Evolutionary conservation across 1,140 invertebrate species (phyloP).

Genomic region (Bombus picipes): DNA sequence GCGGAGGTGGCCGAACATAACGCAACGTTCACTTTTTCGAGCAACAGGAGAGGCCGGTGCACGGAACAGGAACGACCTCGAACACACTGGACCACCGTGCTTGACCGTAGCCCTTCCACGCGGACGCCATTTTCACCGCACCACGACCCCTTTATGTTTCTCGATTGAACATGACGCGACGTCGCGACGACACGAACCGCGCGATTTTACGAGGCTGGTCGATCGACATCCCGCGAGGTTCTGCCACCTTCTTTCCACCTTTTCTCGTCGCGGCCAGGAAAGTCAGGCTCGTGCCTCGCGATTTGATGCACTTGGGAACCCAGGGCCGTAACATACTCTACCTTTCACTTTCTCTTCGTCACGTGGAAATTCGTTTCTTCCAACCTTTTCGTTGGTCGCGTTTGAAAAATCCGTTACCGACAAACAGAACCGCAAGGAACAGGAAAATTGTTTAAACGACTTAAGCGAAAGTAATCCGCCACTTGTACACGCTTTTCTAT

Average conservation of each 20-base stretch:
- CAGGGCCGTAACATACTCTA: slow-evolving; percentile 24
- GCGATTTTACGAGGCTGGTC: slow-evolving; percentile 58
- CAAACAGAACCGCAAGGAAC: background rate
- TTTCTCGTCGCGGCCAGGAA: slow-evolving; percentile 18
- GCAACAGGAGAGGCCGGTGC: slow-evolving; percentile 28
- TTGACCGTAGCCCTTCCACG: slow-evolving; percentile 20
- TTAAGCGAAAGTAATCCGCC: background rate
- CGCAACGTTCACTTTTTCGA: slow-evolving; percentile 72
- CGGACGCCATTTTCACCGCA: slow-evolving; percentile 48
- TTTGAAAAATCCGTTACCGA: background rate
- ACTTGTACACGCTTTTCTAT: background rate
- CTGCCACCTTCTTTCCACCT: slow-evolving; percentile 60
- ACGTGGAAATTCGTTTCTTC: background rate
- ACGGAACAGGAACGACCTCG: slow-evolving; percentile 52
- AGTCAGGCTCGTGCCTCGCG: slow-evolving; percentile 30
- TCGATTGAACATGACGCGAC: background rate
- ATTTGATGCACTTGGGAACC: background rate
- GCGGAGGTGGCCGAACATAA: slow-evolving; percentile 51
- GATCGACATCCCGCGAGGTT: slow-evolving; percentile 73
- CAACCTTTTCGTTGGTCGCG: background rate
- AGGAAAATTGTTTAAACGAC: background rate
- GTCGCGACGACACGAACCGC: slow-evolving; percentile 48
- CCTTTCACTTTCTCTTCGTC: slow-evolving; percentile 39
- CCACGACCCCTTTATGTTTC: slow-evolving; percentile 7
- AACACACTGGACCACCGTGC: slow-evolving; percentile 45